A percentile compares a stretch with the other conserved stretches of the same genome.
Conservation (phyloP, 2,797 vertebrate genomes). For the Sorex maritimensis region DNA sequence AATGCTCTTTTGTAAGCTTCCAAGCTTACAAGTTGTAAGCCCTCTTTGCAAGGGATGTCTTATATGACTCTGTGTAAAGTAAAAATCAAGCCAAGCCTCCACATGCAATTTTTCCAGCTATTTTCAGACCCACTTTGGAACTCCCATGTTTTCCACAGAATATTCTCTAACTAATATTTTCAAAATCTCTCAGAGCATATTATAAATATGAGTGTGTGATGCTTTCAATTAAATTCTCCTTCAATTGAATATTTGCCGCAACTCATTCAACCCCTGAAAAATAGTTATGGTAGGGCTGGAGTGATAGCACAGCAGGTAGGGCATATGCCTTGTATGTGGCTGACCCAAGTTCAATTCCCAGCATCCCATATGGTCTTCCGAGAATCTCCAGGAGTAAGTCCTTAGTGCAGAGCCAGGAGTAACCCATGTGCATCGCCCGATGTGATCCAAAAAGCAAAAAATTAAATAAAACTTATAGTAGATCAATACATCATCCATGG, state of each 20-base stretch:
- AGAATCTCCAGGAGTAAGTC: no score
- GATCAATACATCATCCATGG: no score
- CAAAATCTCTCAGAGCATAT: background rate
- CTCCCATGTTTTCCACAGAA: background rate
- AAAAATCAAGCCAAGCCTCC: background rate
- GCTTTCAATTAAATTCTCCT: background rate
- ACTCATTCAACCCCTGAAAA: background rate
- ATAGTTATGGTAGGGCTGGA: no score
- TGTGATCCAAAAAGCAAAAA: no score
- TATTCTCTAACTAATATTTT: background rate
- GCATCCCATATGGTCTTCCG: no score
- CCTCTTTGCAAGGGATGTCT: background rate
- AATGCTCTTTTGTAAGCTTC: background rate
- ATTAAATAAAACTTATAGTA: background rate
- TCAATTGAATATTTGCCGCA: background rate
- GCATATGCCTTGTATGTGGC: no score
- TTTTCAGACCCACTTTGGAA: background rate
- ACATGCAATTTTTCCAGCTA: background rate
- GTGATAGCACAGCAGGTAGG: no score
- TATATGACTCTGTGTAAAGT: rapidly evolving
- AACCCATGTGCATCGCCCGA: no score
- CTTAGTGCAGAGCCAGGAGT: no score
- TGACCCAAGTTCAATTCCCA: no score
- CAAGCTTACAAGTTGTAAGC: background rate
- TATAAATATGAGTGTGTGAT: background rate